A percentile compares a stretch with the other conserved stretches of the same genome.
Evolutionary conservation across 2,888 invertebrate genomes (phyloP).

Genomic region (Synergus umbraculus): DNA sequence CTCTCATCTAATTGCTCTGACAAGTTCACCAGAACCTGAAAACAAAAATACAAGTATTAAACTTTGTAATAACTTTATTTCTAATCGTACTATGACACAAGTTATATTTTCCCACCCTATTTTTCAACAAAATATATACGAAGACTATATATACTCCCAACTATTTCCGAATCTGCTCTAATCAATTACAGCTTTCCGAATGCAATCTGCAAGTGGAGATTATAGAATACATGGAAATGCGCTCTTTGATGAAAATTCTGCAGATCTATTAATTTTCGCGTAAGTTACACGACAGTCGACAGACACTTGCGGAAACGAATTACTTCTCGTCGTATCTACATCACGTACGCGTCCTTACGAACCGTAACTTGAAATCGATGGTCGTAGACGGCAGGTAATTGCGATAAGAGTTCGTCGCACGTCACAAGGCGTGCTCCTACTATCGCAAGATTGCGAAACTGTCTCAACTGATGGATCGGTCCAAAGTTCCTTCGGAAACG

Average conservation of each 20-base stretch:
- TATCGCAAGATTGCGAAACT: slow-evolving; percentile 52
- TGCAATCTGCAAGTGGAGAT: not conserved
- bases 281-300: slow-evolving; percentile 20
- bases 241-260: not conserved
- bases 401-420: slow-evolving; percentile 60
- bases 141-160: not conserved
- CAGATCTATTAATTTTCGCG: slow-evolving; percentile 19
- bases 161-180: not conserved
- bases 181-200: not conserved
- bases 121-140: not conserved
- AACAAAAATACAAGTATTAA: slow-evolving; percentile 21
- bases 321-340: slow-evolving; percentile 50
- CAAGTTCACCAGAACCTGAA: slow-evolving; percentile 72
- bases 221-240: not conserved
- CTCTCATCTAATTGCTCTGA: slow-evolving; percentile 70
- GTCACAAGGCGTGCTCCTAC: slow-evolving; percentile 50
- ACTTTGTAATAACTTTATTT: not conserved
- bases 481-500: slow-evolving; percentile 11
- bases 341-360: slow-evolving; percentile 58
- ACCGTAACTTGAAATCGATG: slow-evolving; percentile 60
- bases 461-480: slow-evolving; percentile 53
- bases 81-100: not conserved
- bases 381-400: slow-evolving; percentile 58
- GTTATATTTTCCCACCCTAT: no score
- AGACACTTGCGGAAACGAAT: slow-evolving; percentile 44